Evolutionary conservation across 2,888 invertebrate genomes (phyloP), one percentile per base, ranked within the genome.

Genomic region (Lissonota sp.): DNA sequence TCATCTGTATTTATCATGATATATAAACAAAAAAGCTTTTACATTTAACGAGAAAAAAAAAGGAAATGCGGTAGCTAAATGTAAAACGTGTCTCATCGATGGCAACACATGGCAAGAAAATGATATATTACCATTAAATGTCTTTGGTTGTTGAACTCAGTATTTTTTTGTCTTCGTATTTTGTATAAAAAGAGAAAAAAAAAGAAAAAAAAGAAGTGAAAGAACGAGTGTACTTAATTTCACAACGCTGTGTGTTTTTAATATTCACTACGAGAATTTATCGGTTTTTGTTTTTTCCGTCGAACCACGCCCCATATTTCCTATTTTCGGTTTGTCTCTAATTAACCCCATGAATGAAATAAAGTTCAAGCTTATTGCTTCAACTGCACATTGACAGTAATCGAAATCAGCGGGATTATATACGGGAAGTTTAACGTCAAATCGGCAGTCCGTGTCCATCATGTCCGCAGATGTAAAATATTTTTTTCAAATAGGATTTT

Each of bases 1-100:
- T 90, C 88, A 88, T 91, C 88, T 88, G 90, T 89, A 91, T 86
- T 89, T 90, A 90, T 87, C 87, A 90, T 88, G 90, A 91, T 90
- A 91, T 89, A 91, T 88, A 90, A 26, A 26, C 1, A 26, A 26
- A 26, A 3, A 86, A 89, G 90, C 90, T 91, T 91, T 90, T 90
- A 90, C 88, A 91, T 89, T 90, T 89, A 90, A 89, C 40, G 53
- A 80, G 53, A 46, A 70, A 62, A 49, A 80, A 53, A 55, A 39
- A 53, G 66, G 58, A 53, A 12, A 82, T 71, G 76, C 76, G 73
- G 77, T 75, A 83, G 73, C 76, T 77, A 76, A 82, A 72, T 81
- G 75, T 82, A 75, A 72, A 57, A 79, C 64, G 58, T 67, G 82
- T 83, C 75, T 79, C 71, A 72, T 75, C 82, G 79, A 82, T 76